A percentile compares a stretch with the other conserved stretches of the same genome.
Evolutionary conservation across 2,113 vertebrate species (phyloP).

Genomic region (Oryzias celebensis): DNA sequence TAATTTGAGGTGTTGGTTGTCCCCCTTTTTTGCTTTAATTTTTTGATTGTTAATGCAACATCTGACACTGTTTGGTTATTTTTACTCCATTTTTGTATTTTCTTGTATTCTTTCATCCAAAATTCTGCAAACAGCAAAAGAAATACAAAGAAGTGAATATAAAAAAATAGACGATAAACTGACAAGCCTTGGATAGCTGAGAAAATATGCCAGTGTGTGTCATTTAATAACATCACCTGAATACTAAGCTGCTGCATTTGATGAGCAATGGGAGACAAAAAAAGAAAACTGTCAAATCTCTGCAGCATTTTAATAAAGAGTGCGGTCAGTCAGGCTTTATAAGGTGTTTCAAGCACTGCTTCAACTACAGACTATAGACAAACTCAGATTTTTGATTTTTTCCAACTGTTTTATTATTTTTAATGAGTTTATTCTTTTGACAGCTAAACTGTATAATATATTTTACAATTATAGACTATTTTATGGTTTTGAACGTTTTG

Average conservation of each 20-base stretch:
- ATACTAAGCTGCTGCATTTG: constrained; percentile 42
- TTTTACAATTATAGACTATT: no score
- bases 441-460: no score
- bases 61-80: constrained; percentile 63
- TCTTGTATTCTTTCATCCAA: constrained; percentile 55
- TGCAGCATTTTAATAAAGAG: constrained; percentile 27
- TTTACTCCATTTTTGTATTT: constrained; percentile 58
- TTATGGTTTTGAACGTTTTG: no score
- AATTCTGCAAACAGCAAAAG: constrained; percentile 49
- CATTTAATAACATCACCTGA: constrained; percentile 49
- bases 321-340: background rate
- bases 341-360: background rate
- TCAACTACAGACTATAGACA: background rate
- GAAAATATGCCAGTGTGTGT: constrained; percentile 57
- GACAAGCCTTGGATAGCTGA: constrained; percentile 58
- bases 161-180: constrained; percentile 45
- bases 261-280: constrained; percentile 19
- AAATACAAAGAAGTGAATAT: constrained; percentile 51
- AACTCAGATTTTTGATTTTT: no score
- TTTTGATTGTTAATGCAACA: constrained; percentile 48
- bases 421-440: no score
- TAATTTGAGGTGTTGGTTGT: constrained; percentile 50
- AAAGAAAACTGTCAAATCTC: constrained; percentile 32
- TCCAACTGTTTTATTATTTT: no score
- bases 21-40: constrained; percentile 19